Conservation (phyloP, 2,797 vertebrate genomes). For the Helostoma temminkii region DNA sequence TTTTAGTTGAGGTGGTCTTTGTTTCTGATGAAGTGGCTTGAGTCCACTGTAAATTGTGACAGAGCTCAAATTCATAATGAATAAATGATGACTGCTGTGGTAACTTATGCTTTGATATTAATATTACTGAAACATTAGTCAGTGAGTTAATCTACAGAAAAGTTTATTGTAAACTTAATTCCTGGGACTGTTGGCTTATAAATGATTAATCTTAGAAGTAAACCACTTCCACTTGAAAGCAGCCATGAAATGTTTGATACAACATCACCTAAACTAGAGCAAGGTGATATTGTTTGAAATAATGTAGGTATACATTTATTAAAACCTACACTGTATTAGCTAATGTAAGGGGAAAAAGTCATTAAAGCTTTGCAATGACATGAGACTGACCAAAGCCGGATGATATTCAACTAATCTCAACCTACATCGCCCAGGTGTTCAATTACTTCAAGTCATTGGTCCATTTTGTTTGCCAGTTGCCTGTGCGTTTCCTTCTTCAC, state of each 20-base stretch:
- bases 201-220: too few species aligned
- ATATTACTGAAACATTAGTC: background rate
- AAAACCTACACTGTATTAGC: too few species aligned
- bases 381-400: background rate
- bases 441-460: background rate
- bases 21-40: too few species aligned
- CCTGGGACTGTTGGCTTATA: too few species aligned
- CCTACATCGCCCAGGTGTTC: background rate
- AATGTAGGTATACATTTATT: too few species aligned
- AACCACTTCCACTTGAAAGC: too few species aligned
- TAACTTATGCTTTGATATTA: background rate
- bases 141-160: background rate
- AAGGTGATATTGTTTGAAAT: background rate
- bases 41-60: background rate
- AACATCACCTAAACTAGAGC: too few species aligned
- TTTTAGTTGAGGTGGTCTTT: background rate
- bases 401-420: background rate
- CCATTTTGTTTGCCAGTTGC: constrained; percentile 1
- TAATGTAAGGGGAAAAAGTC: too few species aligned
- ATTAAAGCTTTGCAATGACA: background rate
- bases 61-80: background rate
- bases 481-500: constrained; percentile 51
- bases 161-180: background rate
- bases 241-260: too few species aligned
- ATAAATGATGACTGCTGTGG: background rate